Conservation (phyloP, 2,888 invertebrate species). For the Noctua fimbriata region DNA sequence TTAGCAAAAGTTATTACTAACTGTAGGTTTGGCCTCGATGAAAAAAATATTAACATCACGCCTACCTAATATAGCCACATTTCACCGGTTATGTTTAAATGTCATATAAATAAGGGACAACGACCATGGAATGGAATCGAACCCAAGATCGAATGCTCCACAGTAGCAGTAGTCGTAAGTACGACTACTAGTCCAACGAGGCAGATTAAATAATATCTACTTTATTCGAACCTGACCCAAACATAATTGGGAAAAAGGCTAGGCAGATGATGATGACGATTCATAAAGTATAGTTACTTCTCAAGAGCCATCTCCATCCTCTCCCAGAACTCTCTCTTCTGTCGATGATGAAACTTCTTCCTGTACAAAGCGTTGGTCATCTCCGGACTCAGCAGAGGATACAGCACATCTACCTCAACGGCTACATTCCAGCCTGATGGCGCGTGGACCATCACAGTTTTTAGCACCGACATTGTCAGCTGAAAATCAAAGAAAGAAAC, state of each 20-base stretch:
- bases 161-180: too few relatives aligned
- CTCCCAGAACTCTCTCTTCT: conserved; percentile 90
- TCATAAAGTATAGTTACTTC: conserved; percentile 75
- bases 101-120: too few relatives aligned
- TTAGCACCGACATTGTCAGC: conserved; percentile 90
- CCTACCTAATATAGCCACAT: too few relatives aligned
- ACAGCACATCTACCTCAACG: conserved; percentile 91
- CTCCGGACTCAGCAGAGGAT: conserved; percentile 86
- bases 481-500: conserved; percentile 70
- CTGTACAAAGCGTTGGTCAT: conserved; percentile 76
- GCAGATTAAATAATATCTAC: too few relatives aligned
- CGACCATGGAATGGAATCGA: not conserved
- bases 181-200: too few relatives aligned
- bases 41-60: not conserved
- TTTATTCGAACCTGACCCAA: too few relatives aligned
- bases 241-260: too few relatives aligned
- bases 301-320: conserved; percentile 83
- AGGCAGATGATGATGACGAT: too few relatives aligned
- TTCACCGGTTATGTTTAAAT: too few relatives aligned
- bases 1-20: not conserved
- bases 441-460: conserved; percentile 89
- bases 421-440: conserved; percentile 91
- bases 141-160: not conserved
- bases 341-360: conserved; percentile 83
- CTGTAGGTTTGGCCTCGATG: not conserved